Evolutionary conservation across 2,888 invertebrate genomes (phyloP).

Genomic region (Masnerella sp.): DNA sequence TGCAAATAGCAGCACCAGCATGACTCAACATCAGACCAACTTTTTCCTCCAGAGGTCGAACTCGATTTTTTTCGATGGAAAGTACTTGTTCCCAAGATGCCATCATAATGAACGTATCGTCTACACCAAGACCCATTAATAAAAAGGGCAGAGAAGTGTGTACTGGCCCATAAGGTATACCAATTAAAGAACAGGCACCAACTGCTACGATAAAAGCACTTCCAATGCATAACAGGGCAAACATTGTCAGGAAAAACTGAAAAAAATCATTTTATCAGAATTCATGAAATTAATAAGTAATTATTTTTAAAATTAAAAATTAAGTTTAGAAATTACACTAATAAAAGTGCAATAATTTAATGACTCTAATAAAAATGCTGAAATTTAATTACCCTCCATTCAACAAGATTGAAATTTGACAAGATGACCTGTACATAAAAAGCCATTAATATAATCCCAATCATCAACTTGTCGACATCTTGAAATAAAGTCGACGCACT

Average conservation of each 20-base stretch:
- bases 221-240: constrained; percentile 85
- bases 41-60: constrained; percentile 81
- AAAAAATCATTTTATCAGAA: constrained; percentile 59
- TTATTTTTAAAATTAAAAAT: too few relatives aligned
- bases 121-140: constrained; percentile 88
- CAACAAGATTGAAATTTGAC: constrained; percentile 86
- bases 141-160: constrained; percentile 90
- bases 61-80: constrained; percentile 78
- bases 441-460: constrained; percentile 86
- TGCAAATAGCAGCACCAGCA: constrained; percentile 90
- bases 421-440: constrained; percentile 86
- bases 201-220: constrained; percentile 86
- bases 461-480: constrained; percentile 84
- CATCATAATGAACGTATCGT: constrained; percentile 92
- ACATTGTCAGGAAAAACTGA: constrained; percentile 82
- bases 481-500: constrained; percentile 85
- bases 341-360: too few relatives aligned
- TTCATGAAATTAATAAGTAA: too few relatives aligned
- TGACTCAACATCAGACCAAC: constrained; percentile 86
- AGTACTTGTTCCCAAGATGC: constrained; percentile 85
- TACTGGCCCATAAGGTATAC: constrained; percentile 88
- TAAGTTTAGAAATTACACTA: too few relatives aligned
- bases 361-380: too few relatives aligned
- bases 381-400: constrained; percentile 85
- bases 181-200: constrained; percentile 85